Conservation (phyloP, 1,140 invertebrate genomes). For the Drosophila triauraria region DNA sequence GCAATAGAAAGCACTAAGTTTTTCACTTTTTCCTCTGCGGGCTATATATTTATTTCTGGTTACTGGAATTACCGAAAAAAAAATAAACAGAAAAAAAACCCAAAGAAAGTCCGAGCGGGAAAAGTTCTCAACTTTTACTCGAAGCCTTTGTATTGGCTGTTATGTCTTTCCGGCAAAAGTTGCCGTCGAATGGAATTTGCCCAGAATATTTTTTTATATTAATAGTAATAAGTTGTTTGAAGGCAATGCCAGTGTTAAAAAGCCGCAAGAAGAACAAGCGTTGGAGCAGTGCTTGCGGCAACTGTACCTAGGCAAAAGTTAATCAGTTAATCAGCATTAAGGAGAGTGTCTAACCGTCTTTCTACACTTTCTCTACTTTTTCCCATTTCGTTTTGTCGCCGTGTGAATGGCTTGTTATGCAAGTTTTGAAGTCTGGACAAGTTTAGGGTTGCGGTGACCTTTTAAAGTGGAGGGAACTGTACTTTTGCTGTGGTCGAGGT, state of each 20-base stretch:
- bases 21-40: slow-evolving; percentile 15
- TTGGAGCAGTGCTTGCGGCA: background rate
- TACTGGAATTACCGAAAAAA: slow-evolving; percentile 25
- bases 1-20: slow-evolving; percentile 27
- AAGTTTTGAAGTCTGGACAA: slow-evolving; percentile 1
- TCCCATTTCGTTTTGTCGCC: background rate
- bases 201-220: slow-evolving; percentile 36
- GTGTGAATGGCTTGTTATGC: slow-evolving; percentile 6
- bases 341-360: no score
- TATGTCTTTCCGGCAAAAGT: slow-evolving; percentile 39
- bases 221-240: slow-evolving; percentile 41
- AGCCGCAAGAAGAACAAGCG: background rate
- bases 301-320: slow-evolving; percentile 26
- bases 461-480: background rate
- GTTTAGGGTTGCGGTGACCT: background rate
- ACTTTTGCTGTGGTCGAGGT: background rate
- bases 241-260: slow-evolving; percentile 25
- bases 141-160: slow-evolving; percentile 47
- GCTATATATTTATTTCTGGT: slow-evolving; percentile 37
- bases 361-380: background rate
- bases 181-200: background rate
- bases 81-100: background rate
- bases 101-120: slow-evolving; percentile 5
- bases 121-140: slow-evolving; percentile 35
- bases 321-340: slow-evolving; percentile 31